Evolutionary conservation across 2,888 invertebrate genomes (phyloP), one percentile per base, ranked within the genome.

Genomic region (Gisinianus flammeolus): DNA sequence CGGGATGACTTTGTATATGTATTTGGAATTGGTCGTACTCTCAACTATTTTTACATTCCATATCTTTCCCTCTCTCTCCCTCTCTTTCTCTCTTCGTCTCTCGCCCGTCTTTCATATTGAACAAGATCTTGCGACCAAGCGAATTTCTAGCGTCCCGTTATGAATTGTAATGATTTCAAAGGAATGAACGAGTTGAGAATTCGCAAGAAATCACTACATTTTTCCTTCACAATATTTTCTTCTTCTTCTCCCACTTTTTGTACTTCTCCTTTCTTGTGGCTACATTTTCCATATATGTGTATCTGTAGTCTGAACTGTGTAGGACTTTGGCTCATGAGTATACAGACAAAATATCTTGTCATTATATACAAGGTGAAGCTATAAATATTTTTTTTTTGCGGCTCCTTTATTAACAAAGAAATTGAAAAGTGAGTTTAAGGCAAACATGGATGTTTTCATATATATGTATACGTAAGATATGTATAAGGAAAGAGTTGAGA

Each of bases 371-470:
- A 44, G 44, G 44, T 16, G 44, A n/a, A n/a, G n/a, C 1, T 16
- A 44, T 6, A 44, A 4, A 2, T 44, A 26, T 62, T 10, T 62
- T 12, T 62, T 26, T 62, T 12, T 22, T 12, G 26, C 3, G 62
- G 62, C 62, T 62, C 28, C 5, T 62, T 6, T 62, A 62, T 62
- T 62, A 62, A 62, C 62, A 62, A 62, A 26, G 26, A 26, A 62
- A 12, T n/a, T 1, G 62, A 62, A 62, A 62, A 62, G 62, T 62
- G 62, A 62, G 62, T 62, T 62, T 62, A 62, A 62, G 62, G 62
- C 4, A 62, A 62, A 62, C 26, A 26, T 62, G 24, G 44, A 16
- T 6, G 19, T 44, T 12, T 44, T 4, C 6, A 44, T 16, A 44
- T 6, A 44, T 19, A 4, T n/a, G n/a, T 12, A 35, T 44, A 44